These are phyloP conservation scores for Pollicipes pollicipes DNA, from an alignment of 1,140 invertebrate genomes.

Conservation along the genomic window DNA sequence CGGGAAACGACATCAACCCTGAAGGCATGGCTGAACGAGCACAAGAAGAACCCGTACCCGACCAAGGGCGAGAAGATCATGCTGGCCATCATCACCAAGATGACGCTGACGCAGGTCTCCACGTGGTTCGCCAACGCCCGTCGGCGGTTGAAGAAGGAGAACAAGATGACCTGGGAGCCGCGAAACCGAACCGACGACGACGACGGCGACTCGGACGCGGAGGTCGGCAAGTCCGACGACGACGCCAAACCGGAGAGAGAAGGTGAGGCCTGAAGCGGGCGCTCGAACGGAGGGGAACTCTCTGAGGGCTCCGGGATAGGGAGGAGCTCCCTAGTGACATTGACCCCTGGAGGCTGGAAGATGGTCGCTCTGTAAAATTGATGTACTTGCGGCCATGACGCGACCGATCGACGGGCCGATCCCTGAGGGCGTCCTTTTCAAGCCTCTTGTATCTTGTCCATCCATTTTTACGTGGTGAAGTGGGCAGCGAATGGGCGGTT, in stretches of 20 bases:
- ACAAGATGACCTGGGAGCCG: conserved; percentile 47
- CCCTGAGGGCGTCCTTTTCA: too few relatives aligned
- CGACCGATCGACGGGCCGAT: too few relatives aligned
- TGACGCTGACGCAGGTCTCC: conserved; percentile 24
- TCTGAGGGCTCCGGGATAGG: too few relatives aligned
- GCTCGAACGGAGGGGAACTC: too few relatives aligned
- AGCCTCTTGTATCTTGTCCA: too few relatives aligned
- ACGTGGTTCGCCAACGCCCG: conserved; percentile 36
- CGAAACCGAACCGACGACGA: conserved; percentile 33
- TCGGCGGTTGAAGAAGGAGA: conserved; percentile 45
- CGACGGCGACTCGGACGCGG: conserved; percentile 32
- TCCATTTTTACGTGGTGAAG: too few relatives aligned
- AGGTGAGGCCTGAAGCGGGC: not conserved
- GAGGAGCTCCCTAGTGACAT: too few relatives aligned
- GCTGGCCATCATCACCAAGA: conserved; percentile 25
- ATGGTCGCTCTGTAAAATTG: too few relatives aligned
- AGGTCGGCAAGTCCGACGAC: conserved; percentile 12
- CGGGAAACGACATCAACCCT: conserved; percentile 22
- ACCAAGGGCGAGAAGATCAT: conserved; percentile 26
- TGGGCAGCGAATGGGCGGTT: too few relatives aligned
- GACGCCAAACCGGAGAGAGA: conserved; percentile 9
- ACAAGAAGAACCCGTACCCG: conserved; percentile 26
- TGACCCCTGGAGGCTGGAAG: conserved; percentile 21
- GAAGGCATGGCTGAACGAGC: conserved; percentile 25
- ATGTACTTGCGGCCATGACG: too few relatives aligned